Percentiles rank a stretch among this genome's conserved stretches.
These are phyloP conservation scores for Vesta saturnalis DNA, from an alignment of 2,888 invertebrate genomes.

Conservation along the genomic window DNA sequence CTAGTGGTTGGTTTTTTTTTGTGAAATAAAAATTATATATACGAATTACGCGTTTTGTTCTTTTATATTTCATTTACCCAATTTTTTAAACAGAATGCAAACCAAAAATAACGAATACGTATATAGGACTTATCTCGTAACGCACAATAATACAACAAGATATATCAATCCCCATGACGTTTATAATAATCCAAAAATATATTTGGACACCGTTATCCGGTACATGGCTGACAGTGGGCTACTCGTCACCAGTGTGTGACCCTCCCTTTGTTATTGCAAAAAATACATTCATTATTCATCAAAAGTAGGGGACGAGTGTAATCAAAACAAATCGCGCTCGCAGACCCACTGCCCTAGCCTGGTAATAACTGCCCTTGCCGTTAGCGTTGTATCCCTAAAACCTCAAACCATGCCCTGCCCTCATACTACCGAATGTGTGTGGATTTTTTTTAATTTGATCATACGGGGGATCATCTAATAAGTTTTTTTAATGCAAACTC, in stretches of 20 bases:
- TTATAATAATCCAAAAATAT: constrained; percentile 59
- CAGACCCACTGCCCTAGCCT: constrained; percentile 56
- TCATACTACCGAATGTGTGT: constrained; percentile 38
- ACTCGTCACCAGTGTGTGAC: constrained; percentile 52
- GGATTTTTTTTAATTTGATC: constrained; percentile 19
- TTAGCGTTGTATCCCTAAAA: constrained; percentile 43
- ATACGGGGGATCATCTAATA: constrained; percentile 21
- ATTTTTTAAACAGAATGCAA: constrained; percentile 31
- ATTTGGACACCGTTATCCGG: constrained; percentile 49
- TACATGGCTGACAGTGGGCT: constrained; percentile 52
- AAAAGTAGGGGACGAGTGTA: constrained; percentile 56
- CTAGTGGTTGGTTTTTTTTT: constrained; percentile 9
- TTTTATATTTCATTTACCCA: constrained; percentile 30
- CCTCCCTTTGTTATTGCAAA: constrained; percentile 57
- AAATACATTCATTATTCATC: constrained; percentile 59
- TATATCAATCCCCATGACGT: constrained; percentile 56
- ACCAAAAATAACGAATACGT: constrained; percentile 38
- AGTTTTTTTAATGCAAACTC: constrained; percentile 3
- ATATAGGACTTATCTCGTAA: constrained; percentile 44
- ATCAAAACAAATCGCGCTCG: constrained; percentile 59
- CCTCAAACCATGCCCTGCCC: constrained; percentile 52
- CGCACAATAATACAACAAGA: constrained; percentile 52
- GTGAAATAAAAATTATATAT: constrained; percentile 9
- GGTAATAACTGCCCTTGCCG: constrained; percentile 53
- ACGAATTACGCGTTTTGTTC: constrained; percentile 17